Conservation (phyloP, 1,140 invertebrate species). For the Ctenoplectra terminalis region DNA sequence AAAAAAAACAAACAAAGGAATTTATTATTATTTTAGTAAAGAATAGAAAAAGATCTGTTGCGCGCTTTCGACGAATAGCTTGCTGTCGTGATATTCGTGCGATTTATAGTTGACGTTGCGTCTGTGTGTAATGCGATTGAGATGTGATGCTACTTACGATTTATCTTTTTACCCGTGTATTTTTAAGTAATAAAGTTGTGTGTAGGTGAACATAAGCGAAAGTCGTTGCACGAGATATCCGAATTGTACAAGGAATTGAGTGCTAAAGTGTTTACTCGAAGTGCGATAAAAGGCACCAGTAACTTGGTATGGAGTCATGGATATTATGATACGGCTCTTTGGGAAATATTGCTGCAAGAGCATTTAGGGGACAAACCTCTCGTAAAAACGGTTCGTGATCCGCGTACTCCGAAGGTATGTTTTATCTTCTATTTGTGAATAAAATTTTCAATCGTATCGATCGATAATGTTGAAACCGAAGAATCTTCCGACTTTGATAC, state of each 20-base stretch:
- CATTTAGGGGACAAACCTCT: constrained; percentile 87
- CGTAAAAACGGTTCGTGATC: constrained; percentile 86
- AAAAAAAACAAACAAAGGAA: no score
- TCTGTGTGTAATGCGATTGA: no score
- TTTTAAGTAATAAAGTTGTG: constrained; percentile 9
- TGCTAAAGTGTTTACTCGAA: constrained; percentile 88
- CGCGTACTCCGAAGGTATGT: constrained; percentile 86
- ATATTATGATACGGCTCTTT: constrained; percentile 94
- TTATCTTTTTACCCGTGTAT: constrained; percentile 16
- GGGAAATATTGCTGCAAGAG: constrained; percentile 91
- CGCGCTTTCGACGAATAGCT: no score
- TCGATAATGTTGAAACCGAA: constrained; percentile 1
- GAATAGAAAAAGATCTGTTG: no score
- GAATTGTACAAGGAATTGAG: constrained; percentile 88
- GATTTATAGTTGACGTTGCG: no score
- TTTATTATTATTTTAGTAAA: no score
- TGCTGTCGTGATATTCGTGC: no score
- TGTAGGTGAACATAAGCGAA: constrained; percentile 84
- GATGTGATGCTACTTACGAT: not conserved
- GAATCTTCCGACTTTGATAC: not conserved
- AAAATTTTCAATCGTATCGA: not conserved
- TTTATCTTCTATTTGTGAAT: not conserved
- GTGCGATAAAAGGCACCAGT: constrained; percentile 88
- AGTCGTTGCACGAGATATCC: constrained; percentile 86
- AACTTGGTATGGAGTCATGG: constrained; percentile 93